phyloP scores from a whole-genome alignment of 2,113 vertebrate species.

The Cacatua alba region DNA sequence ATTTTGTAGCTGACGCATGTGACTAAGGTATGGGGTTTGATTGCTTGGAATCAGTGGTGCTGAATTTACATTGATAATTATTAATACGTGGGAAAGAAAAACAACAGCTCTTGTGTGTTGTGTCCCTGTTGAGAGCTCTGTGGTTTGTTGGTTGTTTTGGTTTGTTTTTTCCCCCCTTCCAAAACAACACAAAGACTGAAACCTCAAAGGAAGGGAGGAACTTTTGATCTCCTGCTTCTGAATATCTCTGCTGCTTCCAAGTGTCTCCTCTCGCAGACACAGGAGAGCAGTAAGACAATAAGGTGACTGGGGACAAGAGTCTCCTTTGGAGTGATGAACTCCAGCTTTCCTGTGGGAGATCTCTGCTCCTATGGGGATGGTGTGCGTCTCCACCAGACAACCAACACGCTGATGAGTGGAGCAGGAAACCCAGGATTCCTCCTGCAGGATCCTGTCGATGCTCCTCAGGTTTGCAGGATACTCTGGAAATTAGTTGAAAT shows the following conservation, averaged over 20 bases:
- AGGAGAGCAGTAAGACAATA: neutral
- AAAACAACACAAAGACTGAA: neutral
- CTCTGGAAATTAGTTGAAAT: neutral
- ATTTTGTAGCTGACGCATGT: neutral
- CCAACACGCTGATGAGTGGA: neutral
- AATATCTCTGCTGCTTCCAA: neutral
- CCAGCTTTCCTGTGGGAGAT: neutral
- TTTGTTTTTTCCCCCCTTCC: neutral
- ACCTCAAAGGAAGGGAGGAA: slow-evolving; percentile 15
- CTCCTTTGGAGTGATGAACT: neutral
- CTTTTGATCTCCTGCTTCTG: neutral
- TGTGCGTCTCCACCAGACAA: accelerated
- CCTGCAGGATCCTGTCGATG: neutral
- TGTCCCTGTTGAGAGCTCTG: neutral
- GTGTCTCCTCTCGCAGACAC: neutral
- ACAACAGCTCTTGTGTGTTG: neutral
- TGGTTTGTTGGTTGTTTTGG: neutral
- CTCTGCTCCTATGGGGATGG: neutral
- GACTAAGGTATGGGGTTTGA: neutral
- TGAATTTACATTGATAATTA: neutral
- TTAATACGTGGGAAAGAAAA: neutral
- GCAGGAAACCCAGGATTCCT: neutral
- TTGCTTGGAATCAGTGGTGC: neutral
- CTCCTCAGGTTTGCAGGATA: accelerated
- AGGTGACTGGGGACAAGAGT: neutral